Conservation (phyloP, 1,140 invertebrate genomes). For the Sweltsa coloradensis region DNA sequence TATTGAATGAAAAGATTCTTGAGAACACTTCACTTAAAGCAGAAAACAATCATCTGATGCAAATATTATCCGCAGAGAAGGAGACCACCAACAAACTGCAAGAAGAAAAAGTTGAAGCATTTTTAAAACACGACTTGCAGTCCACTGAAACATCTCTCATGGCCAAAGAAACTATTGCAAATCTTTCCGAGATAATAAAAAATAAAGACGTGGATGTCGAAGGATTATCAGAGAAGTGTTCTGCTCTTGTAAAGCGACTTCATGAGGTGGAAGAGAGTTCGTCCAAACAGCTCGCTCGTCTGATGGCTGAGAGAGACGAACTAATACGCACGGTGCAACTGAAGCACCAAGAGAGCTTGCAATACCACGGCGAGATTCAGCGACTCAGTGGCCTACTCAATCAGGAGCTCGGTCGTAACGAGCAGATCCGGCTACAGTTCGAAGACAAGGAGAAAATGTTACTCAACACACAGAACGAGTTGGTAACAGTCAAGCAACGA, state of each 20-base stretch:
- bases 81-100: constrained; percentile 29
- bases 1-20: constrained; percentile 32
- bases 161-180: constrained; percentile 25
- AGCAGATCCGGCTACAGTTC: constrained; percentile 22
- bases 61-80: constrained; percentile 16
- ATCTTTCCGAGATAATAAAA: constrained; percentile 30
- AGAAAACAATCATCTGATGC: constrained; percentile 32
- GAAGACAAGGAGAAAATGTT: constrained; percentile 34
- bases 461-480: constrained; percentile 37
- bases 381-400: constrained; percentile 38
- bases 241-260: constrained; percentile 29
- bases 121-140: background rate
- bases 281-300: constrained; percentile 18
- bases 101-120: no score
- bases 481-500: constrained; percentile 34
- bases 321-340: constrained; percentile 58
- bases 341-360: constrained; percentile 71
- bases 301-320: constrained; percentile 51
- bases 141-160: background rate
- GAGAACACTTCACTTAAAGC: constrained; percentile 30
- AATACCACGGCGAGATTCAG: constrained; percentile 74
- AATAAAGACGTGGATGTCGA: constrained; percentile 36
- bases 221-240: constrained; percentile 31
- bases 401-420: constrained; percentile 34
- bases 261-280: constrained; percentile 14